These are phyloP conservation scores for Centruroides vittatus DNA, from an alignment of 1,140 invertebrate species.

Conservation along the genomic window DNA sequence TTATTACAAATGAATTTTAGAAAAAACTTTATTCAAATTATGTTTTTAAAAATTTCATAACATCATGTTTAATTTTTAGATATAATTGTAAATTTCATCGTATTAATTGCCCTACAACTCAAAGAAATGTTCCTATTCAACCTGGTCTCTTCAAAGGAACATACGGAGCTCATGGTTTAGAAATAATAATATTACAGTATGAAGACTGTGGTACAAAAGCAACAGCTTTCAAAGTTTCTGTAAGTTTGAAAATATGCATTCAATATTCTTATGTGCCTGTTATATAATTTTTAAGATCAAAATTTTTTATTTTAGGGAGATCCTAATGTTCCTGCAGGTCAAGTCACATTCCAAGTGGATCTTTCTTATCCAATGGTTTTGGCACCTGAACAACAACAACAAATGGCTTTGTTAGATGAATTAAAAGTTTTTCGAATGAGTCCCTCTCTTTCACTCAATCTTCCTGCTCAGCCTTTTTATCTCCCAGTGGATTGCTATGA, in stretches of 20 bases:
- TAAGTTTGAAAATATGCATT: not conserved
- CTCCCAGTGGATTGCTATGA: constrained; percentile 16
- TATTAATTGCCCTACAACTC: not conserved
- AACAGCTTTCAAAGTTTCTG: constrained; percentile 15
- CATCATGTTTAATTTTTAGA: too few relatives aligned
- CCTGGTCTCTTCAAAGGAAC: constrained; percentile 21
- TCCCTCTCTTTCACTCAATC: not conserved
- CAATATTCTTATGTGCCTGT: too few relatives aligned
- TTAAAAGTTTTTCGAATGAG: constrained; percentile 13
- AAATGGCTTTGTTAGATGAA: constrained; percentile 7
- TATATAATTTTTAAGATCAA: not conserved
- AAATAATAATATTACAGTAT: constrained; percentile 17
- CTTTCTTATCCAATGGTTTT: constrained; percentile 21
- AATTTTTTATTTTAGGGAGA: constrained; percentile 21
- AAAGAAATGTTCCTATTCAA: constrained; percentile 12
- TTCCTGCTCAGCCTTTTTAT: constrained; percentile 18
- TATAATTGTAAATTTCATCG: too few relatives aligned
- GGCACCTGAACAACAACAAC: constrained; percentile 18
- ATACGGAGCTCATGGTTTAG: constrained; percentile 20
- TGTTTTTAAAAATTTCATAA: too few relatives aligned
- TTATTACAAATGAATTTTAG: too few relatives aligned
- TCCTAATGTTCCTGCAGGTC: constrained; percentile 24
- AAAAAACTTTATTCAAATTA: too few relatives aligned
- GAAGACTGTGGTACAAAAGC: constrained; percentile 6
- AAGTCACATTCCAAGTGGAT: constrained; percentile 23